These are phyloP conservation scores for Ptychoptera contaminata DNA, from an alignment of 2,888 invertebrate species.

Conservation along the genomic window DNA sequence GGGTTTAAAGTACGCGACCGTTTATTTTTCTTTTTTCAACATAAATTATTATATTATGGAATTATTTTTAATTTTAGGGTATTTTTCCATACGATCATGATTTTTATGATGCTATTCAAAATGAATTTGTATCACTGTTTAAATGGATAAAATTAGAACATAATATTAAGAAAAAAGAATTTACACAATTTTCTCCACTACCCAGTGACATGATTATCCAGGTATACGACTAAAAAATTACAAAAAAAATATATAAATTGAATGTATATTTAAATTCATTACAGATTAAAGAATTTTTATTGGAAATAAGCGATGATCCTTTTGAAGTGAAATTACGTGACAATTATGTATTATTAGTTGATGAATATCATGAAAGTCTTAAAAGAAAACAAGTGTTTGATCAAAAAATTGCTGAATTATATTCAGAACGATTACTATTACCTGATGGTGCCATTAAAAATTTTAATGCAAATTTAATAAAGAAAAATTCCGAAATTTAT, in stretches of 20 bases:
- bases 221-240: constrained; percentile 32
- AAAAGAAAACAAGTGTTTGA: constrained; percentile 81
- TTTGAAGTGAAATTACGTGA: constrained; percentile 93
- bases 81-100: constrained; percentile 75
- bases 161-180: constrained; percentile 47
- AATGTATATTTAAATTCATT: too few species aligned
- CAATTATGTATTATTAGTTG: constrained; percentile 87
- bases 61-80: constrained; percentile 34
- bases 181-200: constrained; percentile 51
- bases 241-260: constrained; percentile 1
- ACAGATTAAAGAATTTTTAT: constrained; percentile 67
- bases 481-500: constrained; percentile 91
- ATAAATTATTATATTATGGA: too few species aligned
- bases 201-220: constrained; percentile 83
- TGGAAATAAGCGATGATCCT: constrained; percentile 95
- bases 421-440: constrained; percentile 59
- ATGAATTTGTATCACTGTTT: constrained; percentile 74
- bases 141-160: constrained; percentile 91
- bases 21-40: too few species aligned
- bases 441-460: constrained; percentile 81
- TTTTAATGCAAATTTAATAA: constrained; percentile 68
- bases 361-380: constrained; percentile 87
- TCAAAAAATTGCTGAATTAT: constrained; percentile 68
- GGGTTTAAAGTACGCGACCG: constrained; percentile 20
- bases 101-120: constrained; percentile 75